Percentiles rank a stretch among this genome's conserved stretches.
phyloP scores from a whole-genome alignment of 2,888 invertebrate species.

The Plusia festucae region DNA sequence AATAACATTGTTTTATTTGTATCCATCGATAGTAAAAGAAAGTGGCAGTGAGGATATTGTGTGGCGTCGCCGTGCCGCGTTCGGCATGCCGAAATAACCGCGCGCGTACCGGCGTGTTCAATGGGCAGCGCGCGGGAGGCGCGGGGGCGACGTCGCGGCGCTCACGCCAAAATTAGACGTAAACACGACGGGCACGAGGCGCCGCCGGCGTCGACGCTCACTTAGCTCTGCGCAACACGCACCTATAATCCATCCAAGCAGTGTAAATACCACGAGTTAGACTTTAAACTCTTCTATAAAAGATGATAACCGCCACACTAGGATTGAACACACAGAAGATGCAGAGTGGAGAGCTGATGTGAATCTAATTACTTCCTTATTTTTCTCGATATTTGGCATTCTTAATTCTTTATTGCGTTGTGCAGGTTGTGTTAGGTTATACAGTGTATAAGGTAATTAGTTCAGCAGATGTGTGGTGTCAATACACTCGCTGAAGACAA shows the following conservation, averaged over 20 bases:
- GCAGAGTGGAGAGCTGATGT: not conserved
- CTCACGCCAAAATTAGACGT: constrained; percentile 89
- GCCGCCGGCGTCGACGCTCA: constrained; percentile 71
- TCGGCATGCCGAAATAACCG: constrained; percentile 84
- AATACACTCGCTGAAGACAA: constrained; percentile 9
- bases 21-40: constrained; percentile 52
- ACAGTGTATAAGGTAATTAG: not conserved
- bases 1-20: not conserved
- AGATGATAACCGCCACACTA: not conserved
- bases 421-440: no score
- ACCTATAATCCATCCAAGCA: constrained; percentile 54
- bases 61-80: constrained; percentile 77
- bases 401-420: no score
- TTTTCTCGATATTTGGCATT: no score
- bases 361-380: not conserved
- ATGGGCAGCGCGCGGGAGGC: constrained; percentile 79
- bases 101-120: constrained; percentile 84
- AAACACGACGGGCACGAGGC: constrained; percentile 86
- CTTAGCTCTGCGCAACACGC: constrained; percentile 58
- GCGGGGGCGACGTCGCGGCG: constrained; percentile 84
- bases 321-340: not conserved
- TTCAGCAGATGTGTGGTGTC: not conserved
- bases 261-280: constrained; percentile 34
- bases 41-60: constrained; percentile 65
- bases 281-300: not conserved